Percentiles rank a stretch among this genome's conserved stretches.
Evolutionary conservation across 2,888 invertebrate genomes (phyloP).

Genomic region (Himalopsyche tibetana): DNA sequence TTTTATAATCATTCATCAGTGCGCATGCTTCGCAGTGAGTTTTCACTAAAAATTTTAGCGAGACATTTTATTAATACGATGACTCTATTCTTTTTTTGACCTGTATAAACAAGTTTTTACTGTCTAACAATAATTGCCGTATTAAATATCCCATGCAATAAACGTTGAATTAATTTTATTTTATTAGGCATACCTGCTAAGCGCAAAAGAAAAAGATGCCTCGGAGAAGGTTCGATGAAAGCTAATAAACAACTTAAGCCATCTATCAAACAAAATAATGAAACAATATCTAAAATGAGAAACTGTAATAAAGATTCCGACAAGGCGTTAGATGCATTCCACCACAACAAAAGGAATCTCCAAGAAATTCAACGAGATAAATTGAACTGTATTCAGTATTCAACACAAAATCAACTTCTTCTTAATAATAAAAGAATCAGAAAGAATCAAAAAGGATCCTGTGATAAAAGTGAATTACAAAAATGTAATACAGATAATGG

Average conservation of each 20-base stretch:
- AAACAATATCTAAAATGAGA: neutral
- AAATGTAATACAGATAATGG: neutral
- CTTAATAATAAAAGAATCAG: neutral
- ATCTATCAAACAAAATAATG: neutral
- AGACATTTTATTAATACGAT: no score
- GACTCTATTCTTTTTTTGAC: no score
- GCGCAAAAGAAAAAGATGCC: slow-evolving; percentile 46
- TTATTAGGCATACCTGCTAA: slow-evolving; percentile 58
- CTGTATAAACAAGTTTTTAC: no score
- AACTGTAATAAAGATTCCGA: neutral
- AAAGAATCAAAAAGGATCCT: neutral
- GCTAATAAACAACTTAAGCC: neutral
- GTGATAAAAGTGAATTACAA: neutral
- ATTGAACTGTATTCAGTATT: neutral
- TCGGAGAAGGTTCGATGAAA: slow-evolving; percentile 5
- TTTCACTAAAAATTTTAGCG: no score
- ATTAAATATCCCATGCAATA: neutral
- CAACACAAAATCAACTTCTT: no score
- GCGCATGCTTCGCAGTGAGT: no score
- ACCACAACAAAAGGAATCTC: neutral
- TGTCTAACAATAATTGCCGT: no score
- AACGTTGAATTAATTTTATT: neutral
- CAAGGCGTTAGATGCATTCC: neutral
- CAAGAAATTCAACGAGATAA: neutral
- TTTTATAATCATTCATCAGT: no score